Evolutionary conservation across 2,113 vertebrate species (phyloP), one percentile per base, ranked within the genome.

Genomic region (Oryzias celebensis): DNA sequence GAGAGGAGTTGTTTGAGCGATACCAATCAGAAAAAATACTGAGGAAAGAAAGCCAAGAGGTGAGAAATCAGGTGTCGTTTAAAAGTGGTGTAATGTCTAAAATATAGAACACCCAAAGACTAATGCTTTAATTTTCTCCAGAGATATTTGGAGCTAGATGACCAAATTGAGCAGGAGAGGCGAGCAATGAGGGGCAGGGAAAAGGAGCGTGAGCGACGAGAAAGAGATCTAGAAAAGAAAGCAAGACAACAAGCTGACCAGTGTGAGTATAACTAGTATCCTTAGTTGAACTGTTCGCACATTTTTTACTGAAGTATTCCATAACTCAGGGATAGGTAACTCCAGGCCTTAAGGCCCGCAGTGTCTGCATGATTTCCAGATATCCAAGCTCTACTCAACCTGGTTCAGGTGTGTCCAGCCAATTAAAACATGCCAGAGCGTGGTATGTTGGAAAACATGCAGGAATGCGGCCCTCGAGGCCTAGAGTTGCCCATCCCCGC

Each of bases 201-300:
- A 14, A 89, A 86, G 45, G 90, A 91, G 81, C 75, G 82, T n/a
- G 91, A 91, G 68, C 82, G 63, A 18, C 65, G 91, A 55, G 90
- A 89, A 56, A 75, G 81, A 61, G 89, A 89, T 12, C 62, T 93
- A 13, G 92, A 93, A 80, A 91, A 84, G 55, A 92, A 91, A 71
- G 91, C 92, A 8, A 86, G 92, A 75, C 83, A 83, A 57, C 91
- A 92, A 72, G 92, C 92, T 7, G 92, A 93, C 80, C 91, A 91
- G 52, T 45, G 92, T 93, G 73, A 87, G 89, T 75, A 24, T 71
- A 45, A 65, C 0, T 56, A 36, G 15, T 26, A 24, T 28, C 26
- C 5, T 26, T 26, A 5, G 13, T 22, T 52, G 2, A 14, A 52
- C 31, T 8, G 7, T 36, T 36, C 31, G 10, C 36, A 36, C 12